Evolutionary conservation across 2,113 vertebrate genomes (phyloP).

Genomic region (Bombycilla garrulus): DNA sequence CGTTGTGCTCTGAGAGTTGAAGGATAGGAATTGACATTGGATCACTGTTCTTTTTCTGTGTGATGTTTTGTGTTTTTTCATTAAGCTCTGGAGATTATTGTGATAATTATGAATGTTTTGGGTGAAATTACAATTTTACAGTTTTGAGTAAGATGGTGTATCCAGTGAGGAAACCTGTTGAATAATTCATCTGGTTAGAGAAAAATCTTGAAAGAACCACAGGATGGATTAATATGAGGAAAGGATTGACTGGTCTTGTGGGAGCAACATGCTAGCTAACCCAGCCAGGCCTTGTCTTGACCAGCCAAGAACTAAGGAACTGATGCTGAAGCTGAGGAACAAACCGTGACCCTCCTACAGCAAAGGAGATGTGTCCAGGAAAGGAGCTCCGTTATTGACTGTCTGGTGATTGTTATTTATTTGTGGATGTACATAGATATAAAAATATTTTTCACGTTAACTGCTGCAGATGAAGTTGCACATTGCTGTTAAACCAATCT

Average conservation of each 20-base stretch:
- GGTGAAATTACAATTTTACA: background rate
- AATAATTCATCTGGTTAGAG: background rate
- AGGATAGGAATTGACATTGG: background rate
- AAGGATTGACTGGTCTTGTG: background rate
- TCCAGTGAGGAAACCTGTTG: background rate
- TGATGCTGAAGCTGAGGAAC: background rate
- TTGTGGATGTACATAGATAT: background rate
- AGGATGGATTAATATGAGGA: background rate
- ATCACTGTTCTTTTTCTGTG: background rate
- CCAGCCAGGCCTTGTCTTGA: background rate
- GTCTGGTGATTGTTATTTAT: background rate
- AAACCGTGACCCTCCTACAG: background rate
- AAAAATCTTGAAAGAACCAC: background rate
- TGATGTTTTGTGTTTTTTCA: background rate
- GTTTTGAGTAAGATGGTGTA: background rate
- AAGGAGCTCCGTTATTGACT: background rate
- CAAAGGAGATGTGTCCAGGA: background rate
- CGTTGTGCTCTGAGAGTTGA: background rate
- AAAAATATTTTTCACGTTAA: background rate
- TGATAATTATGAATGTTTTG: background rate
- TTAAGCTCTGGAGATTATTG: background rate
- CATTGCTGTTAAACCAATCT: background rate
- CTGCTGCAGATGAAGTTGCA: background rate
- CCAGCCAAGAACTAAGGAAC: background rate
- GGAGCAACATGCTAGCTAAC: background rate